Base-by-base conservation (phyloP, 2,797 vertebrate species). In the Tenualosa thibaudeaui region DNA sequence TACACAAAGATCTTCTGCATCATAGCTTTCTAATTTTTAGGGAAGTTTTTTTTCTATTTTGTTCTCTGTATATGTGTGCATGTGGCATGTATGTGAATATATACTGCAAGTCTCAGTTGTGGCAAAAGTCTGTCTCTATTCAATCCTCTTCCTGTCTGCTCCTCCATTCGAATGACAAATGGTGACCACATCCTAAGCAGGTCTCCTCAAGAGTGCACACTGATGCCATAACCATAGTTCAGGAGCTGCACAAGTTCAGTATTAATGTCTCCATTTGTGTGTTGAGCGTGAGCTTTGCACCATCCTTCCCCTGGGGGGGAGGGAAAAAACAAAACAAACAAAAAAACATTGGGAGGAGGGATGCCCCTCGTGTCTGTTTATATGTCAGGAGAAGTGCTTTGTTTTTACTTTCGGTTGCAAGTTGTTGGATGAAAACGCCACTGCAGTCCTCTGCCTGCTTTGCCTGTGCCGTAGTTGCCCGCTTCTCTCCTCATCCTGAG, bases 301-400 rank as follows among this genome's bases (percentile, higher is more conserved):
- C 91, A 92, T 91, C 90, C 89, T 84, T 89, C 90, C 19, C 90
- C 75, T 82, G 13, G 5, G 37, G 71, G 71, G 71, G 62, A 12
- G 10, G 31, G 31, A 31, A 0, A 31, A 31, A 31, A 31, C 31
- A 31, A 31, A 31, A 31, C 31, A 31, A 31, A 31, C 31, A 31
- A 31, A 31, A 31, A 31, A 17, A 31, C 1, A 83, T 75, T 85
- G 51, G 13, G 5, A 49, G 91, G 89, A 89, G 84, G 86, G 88
- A 19, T 56, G 54, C 8, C 53, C 53, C 90, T 90, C 22, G 71
- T 78, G 13, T 85, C 89, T 93, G 92, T 91, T 5, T 68, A 46
- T 75, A 83, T 75, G 88, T 81, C 90, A 94, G 94, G 93, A 95
- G 94, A 96, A 96, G 95, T 96, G 95, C 95, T 95, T 94, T 93